A percentile compares a stretch with the other conserved stretches of the same genome.
These are phyloP conservation scores for Pipistrellus nathusii DNA, from an alignment of 2,797 vertebrate species.

Conservation along the genomic window DNA sequence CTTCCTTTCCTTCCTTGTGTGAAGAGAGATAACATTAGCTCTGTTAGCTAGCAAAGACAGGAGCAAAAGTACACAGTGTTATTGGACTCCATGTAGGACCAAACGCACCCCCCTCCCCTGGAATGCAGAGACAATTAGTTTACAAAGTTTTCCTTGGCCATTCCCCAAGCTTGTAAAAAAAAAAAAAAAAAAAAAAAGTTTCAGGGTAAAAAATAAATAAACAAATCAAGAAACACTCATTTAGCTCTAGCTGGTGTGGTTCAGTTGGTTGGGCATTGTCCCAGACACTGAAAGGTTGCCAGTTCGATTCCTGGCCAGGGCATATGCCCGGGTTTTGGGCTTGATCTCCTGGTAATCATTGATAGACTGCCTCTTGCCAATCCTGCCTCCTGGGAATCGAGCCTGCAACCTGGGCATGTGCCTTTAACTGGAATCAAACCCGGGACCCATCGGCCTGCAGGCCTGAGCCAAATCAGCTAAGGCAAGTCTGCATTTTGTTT, in stretches of 20 bases:
- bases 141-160: constrained; percentile 50
- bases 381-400: no score
- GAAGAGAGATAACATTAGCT: constrained; percentile 60
- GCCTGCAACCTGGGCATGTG: no score
- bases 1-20: constrained; percentile 46
- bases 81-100: not conserved
- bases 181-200: constrained; percentile 42
- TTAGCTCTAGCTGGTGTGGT: not conserved
- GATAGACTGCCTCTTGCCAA: no score
- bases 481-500: no score
- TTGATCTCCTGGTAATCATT: not conserved
- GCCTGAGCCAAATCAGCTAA: no score
- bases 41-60: not conserved
- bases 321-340: not conserved
- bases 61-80: not conserved
- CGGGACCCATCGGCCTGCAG: no score
- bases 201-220: not conserved
- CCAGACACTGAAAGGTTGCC: not conserved
- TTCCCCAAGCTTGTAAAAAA: constrained; percentile 15
- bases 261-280: not conserved
- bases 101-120: not conserved
- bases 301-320: not conserved
- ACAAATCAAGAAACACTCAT: not conserved
- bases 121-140: constrained; percentile 40
- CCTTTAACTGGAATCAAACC: no score